Evolutionary conservation across 2,113 vertebrate species (phyloP).

Genomic region (Ochotona princeps): DNA sequence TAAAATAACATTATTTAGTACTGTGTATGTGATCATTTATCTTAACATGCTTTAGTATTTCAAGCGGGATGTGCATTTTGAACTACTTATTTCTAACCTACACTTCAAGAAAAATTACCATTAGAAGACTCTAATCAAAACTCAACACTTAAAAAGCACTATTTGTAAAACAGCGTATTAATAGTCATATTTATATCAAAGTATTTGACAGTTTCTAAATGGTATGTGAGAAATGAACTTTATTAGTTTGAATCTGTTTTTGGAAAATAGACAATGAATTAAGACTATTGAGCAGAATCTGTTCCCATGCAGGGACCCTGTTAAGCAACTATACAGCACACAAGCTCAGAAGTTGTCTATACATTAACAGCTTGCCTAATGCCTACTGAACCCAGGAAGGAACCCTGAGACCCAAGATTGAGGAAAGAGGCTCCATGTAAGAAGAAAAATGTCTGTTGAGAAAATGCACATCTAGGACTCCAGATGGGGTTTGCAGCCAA

Average conservation of each 20-base stretch:
- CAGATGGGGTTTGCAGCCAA: no score
- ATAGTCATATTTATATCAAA: neutral
- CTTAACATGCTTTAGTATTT: neutral
- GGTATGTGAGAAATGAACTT: neutral
- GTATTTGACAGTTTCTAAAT: neutral
- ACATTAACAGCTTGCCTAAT: no score
- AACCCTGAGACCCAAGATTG: no score
- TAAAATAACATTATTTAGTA: constrained; percentile 17
- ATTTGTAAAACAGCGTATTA: neutral
- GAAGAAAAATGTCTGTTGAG: no score
- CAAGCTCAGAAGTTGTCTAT: neutral
- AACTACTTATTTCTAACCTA: neutral
- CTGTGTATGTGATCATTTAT: neutral
- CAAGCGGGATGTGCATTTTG: neutral
- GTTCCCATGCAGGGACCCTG: no score
- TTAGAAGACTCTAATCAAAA: neutral
- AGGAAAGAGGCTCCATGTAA: no score
- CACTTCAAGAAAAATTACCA: neutral
- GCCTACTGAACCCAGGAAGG: no score
- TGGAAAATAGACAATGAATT: neutral
- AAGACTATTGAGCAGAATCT: neutral
- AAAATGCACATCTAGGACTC: no score
- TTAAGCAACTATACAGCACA: neutral
- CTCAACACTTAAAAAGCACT: neutral
- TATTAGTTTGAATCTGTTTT: neutral